Evolutionary conservation across 2,888 invertebrate species (phyloP), one percentile per base, ranked within the genome.

Genomic region (Nomada ferruginata): DNA sequence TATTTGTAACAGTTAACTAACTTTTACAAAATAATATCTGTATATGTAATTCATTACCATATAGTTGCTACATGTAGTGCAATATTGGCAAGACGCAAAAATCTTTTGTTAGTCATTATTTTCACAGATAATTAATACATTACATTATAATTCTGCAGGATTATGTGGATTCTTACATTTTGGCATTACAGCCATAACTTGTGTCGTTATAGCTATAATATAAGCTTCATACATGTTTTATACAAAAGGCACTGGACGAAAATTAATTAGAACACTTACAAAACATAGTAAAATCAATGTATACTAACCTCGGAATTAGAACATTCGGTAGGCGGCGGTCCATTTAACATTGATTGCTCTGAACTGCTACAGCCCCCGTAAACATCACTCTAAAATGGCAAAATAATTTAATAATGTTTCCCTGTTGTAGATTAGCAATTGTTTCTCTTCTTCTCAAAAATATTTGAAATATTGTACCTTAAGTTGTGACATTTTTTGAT

Each of bases 231-330:
- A 68, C 29, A 20, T 63, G 77, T 73, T 71, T 60, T 52, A 72
- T 76, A 80, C 50, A 87, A 61, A 87, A 87, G 84, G 84, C 82
- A 87, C 87, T 76, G 61, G 73, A 72, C 75, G 57, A 55, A 82
- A 76, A 69, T 55, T 66, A 73, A 76, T 79, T 74, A 76, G 60
- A 9, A 79, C 60, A 44, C 55, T 82, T 73, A 52, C 15, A 2
- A 60, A 69, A 75, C 55, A 36, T 73, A 47, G 64, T 42, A 82
- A 65, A 61, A 74, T 65, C 68, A 82, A 72, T 75, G 79, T 69
- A 82, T 90, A 93, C 93, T 90, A 83, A 93, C 93, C 93, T 93
- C 92, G 78, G 93, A 90, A 84, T 92, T 90, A 74, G 91, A 88
- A 84, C 93, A 88, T 87, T 93, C 92, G 50, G 90, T 87, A 76